Evolutionary conservation across 2,113 vertebrate species (phyloP).

Genomic region (Pluvialis apricaria): DNA sequence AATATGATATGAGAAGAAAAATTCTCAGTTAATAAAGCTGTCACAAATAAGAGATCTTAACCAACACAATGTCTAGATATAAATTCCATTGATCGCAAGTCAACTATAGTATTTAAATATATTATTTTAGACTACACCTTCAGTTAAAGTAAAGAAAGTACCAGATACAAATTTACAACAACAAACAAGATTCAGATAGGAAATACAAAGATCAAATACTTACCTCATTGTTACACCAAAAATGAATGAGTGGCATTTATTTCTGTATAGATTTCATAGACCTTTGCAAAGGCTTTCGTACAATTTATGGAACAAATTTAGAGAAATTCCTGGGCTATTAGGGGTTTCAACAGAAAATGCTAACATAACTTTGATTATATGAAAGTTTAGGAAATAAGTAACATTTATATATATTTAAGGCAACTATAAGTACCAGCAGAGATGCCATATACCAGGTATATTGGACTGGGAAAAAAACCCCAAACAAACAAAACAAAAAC

Average conservation of each 20-base stretch:
- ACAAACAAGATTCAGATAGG: background rate
- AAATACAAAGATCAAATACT: background rate
- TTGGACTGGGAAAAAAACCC: background rate
- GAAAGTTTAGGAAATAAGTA: background rate
- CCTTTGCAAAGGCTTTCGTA: background rate
- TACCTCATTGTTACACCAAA: background rate
- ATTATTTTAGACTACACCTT: background rate
- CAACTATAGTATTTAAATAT: background rate
- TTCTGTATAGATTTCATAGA: background rate
- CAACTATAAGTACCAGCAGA: background rate
- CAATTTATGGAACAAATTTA: background rate
- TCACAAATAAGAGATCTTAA: background rate
- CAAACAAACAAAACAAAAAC: background rate
- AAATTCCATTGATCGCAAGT: background rate
- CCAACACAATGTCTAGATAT: background rate
- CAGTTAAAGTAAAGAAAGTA: background rate
- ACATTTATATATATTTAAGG: background rate
- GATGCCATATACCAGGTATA: background rate
- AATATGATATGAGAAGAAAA: background rate
- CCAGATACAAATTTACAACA: background rate
- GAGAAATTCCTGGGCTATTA: background rate
- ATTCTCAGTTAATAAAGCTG: background rate
- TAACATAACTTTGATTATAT: background rate
- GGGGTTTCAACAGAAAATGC: background rate
- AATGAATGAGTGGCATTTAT: background rate